A percentile compares a stretch with the other conserved stretches of the same genome.
Evolutionary conservation across 2,888 invertebrate genomes (phyloP).

Genomic region (Acleris emargana): DNA sequence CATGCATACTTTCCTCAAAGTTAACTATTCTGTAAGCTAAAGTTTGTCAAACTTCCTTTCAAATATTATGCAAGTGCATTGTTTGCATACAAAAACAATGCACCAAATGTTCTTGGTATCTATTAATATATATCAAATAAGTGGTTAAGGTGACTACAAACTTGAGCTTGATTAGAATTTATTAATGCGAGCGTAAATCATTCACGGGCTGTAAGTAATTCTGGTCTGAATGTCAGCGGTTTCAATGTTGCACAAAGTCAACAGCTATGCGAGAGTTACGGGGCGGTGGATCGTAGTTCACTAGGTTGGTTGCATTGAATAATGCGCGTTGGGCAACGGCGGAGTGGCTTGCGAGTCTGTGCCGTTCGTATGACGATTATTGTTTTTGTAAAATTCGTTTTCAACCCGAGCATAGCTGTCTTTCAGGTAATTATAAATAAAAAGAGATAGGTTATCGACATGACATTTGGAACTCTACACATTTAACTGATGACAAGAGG

Average conservation of each 20-base stretch:
- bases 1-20: constrained; percentile 27
- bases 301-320: constrained; percentile 35
- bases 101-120: constrained; percentile 6
- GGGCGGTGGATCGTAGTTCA: constrained; percentile 30
- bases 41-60: constrained; percentile 28
- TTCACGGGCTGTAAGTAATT: constrained; percentile 17
- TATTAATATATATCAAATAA: constrained; percentile 23
- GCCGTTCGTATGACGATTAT: too few relatives aligned
- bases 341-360: not conserved
- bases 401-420: too few relatives aligned
- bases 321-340: constrained; percentile 15
- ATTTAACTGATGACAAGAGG: too few relatives aligned
- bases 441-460: too few relatives aligned
- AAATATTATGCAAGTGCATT: constrained; percentile 20
- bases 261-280: constrained; percentile 26
- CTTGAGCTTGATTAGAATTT: constrained; percentile 36
- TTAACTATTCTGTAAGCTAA: constrained; percentile 8
- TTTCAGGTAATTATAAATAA: too few relatives aligned
- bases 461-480: too few relatives aligned
- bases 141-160: constrained; percentile 19
- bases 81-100: constrained; percentile 20
- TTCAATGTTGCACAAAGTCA: constrained; percentile 32
- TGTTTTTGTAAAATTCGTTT: too few relatives aligned
- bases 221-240: constrained; percentile 34
- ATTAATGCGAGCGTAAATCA: constrained; percentile 21